Evolutionary conservation across 2,888 invertebrate species (phyloP), one percentile per base, ranked within the genome.

Genomic region (Macaria liturata): DNA sequence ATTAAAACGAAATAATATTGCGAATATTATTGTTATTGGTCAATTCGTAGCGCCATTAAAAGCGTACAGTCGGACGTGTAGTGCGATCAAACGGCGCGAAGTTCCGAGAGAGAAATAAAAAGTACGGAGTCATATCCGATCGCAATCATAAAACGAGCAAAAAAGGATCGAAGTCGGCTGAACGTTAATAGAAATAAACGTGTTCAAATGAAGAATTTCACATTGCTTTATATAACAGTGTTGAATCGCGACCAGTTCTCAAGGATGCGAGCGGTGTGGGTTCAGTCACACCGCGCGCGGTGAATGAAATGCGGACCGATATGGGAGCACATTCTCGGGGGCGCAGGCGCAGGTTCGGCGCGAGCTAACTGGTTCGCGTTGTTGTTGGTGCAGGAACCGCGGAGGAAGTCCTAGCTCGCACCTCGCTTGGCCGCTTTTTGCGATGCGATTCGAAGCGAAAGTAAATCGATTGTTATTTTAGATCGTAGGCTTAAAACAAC

Each of bases 211-310:
- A 70, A 75, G 65, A 75, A 75, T 71, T 56, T 74, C 71, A 70
- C 70, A 71, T 71, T 62, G 71, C 65, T 77, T 80, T 80, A 81
- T 80, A 75, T 78, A 80, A 80, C 71, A 77, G 69, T 69, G 78
- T 78, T 78, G 71, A 81, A 78, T 75, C 68, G 75, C 73, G 76
- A 81, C 85, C 80, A 77, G 84, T 84, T 87, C 78, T 83, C 86
- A 87, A 88, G 88, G 88, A 86, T 86, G 81, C 80, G 63, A 68
- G 75, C 70, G 72, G 75, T 76, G 79, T 77, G 74, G 80, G 87
- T 89, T 89, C 88, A 90, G 77, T 88, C 88, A 88, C 88, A 79
- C 80, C 72, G 75, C 66, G 71, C 74, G 80, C 84, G 83, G 80
- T 88, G 84, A 90, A 88, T 88, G 86, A 88, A 88, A 83, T 77